phyloP scores from a whole-genome alignment of 2,888 invertebrate genomes.

The Cantharis lateralis region DNA sequence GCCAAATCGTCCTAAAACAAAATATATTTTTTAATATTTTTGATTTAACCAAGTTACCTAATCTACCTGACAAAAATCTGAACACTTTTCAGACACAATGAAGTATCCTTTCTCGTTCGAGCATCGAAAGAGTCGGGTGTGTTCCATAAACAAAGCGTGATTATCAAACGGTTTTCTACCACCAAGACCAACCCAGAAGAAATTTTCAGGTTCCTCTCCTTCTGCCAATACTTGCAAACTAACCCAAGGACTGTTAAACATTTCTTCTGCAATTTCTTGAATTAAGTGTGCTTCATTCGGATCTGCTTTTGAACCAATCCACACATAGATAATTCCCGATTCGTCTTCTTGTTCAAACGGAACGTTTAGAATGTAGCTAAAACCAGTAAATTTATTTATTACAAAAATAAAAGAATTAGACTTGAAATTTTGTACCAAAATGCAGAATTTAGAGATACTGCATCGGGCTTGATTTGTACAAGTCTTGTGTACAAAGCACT shows the following conservation, averaged over 20 bases:
- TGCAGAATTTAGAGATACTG: constrained; percentile 84
- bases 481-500: constrained; percentile 91
- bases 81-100: constrained; percentile 97
- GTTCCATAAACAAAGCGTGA: constrained; percentile 90
- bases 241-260: constrained; percentile 84
- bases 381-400: constrained; percentile 12
- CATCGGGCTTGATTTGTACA: constrained; percentile 88
- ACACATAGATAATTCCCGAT: constrained; percentile 92
- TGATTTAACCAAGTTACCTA: not conserved
- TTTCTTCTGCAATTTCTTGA: constrained; percentile 90
- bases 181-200: constrained; percentile 96
- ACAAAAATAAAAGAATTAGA: not conserved
- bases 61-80: constrained; percentile 91
- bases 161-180: constrained; percentile 88
- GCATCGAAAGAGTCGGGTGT: constrained; percentile 93
- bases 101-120: constrained; percentile 99
- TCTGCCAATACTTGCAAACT: constrained; percentile 82
- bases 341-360: constrained; percentile 87
- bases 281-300: constrained; percentile 84
- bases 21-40: not conserved
- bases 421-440: constrained; percentile 75
- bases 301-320: constrained; percentile 88
- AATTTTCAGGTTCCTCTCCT: constrained; percentile 96
- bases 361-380: constrained; percentile 88
- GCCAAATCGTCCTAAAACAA: constrained; percentile 89